Evolutionary conservation across 2,888 invertebrate species (phyloP), one percentile per base, ranked within the genome.

Genomic region (Stenodera caucasica): DNA sequence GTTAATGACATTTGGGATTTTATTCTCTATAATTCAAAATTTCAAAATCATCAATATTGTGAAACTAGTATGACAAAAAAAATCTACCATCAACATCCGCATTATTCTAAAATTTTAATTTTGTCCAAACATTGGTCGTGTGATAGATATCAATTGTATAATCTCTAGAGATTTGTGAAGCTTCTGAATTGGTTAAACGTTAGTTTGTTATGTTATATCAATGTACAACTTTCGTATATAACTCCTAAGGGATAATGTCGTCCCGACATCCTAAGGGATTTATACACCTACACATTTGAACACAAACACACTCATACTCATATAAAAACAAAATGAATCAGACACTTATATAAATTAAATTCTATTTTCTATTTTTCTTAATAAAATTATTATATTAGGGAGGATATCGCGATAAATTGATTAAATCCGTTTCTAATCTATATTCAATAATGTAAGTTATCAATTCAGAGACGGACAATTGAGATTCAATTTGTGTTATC

Each of bases 401-500:
- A 18, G 45, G 18, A 45, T 14, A 35, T 35, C 7, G 14, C 11
- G 1, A 35, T 45, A 45, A 45, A 45, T 21, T 45, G 21, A 18
- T 45, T 45, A 21, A 3, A 21, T 18, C 21, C 45, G 18, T 11
- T 40, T 18, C 40, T 40, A 18, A 9, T 40, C 18, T 40, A 11
- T 40, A 40, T 40, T 18, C 18, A 45, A 12, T 11, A n/a, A n/a
- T n/a, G 12, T 15, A 45, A 45, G 21, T 21, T 2, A 45, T 45
- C 21, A 45, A 45, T 45, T 45, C n/a, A n/a, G n/a, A n/a, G n/a
- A n/a, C n/a, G n/a, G n/a, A 40, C 11, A 40, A 40, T 18, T 40
- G 11, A 40, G 40, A 18, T 18, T 40, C 40, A 9, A 18, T 18
- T 40, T 40, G 11, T 18, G 8, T 2, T 6, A 18, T 0, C 4